phyloP scores from a whole-genome alignment of 2,797 vertebrate species.

The Anas bernieri region DNA sequence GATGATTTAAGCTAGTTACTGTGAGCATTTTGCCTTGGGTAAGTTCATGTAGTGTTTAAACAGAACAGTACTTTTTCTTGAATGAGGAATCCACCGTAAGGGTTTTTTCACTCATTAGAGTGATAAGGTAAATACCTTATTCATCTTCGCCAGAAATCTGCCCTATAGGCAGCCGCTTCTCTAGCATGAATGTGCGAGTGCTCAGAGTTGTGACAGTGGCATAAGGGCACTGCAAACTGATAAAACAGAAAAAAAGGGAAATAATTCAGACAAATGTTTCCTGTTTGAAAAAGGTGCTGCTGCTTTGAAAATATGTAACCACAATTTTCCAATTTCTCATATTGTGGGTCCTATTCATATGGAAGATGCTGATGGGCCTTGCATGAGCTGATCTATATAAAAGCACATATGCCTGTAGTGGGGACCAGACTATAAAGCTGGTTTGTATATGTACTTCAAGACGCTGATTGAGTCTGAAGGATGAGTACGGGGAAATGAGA shows the following conservation, averaged over 20 bases:
- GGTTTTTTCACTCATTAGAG: background rate
- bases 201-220: background rate
- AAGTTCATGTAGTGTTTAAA: background rate
- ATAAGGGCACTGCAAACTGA: background rate
- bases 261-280: background rate
- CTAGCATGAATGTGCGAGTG: background rate
- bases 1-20: background rate
- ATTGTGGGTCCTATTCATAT: background rate
- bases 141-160: background rate
- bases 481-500: background rate
- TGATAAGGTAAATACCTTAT: background rate
- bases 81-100: background rate
- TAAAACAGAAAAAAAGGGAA: background rate
- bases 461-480: background rate
- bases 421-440: background rate
- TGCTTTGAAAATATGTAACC: background rate
- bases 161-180: background rate
- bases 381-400: fast-evolving
- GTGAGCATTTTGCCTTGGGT: background rate
- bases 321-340: background rate
- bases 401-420: background rate
- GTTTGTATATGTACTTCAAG: background rate
- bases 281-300: background rate
- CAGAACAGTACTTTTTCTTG: background rate
- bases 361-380: background rate